Conservation (phyloP, 2,113 vertebrate species). For the Leptobrachium leishanense region DNA sequence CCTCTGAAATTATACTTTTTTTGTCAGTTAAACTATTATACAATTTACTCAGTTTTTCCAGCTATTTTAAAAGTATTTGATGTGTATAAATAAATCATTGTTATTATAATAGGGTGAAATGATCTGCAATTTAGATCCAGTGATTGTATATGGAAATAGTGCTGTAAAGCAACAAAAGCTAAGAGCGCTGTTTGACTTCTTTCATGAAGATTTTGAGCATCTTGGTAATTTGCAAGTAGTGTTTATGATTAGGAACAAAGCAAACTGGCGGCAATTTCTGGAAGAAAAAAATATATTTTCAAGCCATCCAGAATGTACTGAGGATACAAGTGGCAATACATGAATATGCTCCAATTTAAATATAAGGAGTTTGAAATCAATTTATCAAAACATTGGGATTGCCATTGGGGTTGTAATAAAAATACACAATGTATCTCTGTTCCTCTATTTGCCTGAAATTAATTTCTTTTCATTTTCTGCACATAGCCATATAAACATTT, state of each 20-base stretch:
- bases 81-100: neutral
- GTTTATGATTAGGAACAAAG: neutral
- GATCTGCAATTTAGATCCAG: neutral
- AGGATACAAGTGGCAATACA: neutral
- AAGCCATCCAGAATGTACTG: neutral
- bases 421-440: neutral
- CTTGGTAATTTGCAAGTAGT: neutral
- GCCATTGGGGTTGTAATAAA: neutral
- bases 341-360: neutral
- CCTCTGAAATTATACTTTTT: no score
- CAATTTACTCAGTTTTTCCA: no score
- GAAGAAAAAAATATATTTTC: neutral
- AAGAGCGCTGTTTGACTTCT: neutral
- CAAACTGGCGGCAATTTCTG: neutral
- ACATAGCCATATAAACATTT: neutral
- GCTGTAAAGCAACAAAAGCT: neutral
- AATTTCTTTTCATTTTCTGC: neutral
- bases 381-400: neutral
- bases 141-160: neutral
- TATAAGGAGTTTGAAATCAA: neutral
- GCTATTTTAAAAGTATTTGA: no score
- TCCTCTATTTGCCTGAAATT: neutral
- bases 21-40: no score
- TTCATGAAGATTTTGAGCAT: neutral
- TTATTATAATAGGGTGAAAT: neutral